These are phyloP conservation scores for Dermolepida albohirtum DNA, from an alignment of 2,888 invertebrate species.

Conservation along the genomic window DNA sequence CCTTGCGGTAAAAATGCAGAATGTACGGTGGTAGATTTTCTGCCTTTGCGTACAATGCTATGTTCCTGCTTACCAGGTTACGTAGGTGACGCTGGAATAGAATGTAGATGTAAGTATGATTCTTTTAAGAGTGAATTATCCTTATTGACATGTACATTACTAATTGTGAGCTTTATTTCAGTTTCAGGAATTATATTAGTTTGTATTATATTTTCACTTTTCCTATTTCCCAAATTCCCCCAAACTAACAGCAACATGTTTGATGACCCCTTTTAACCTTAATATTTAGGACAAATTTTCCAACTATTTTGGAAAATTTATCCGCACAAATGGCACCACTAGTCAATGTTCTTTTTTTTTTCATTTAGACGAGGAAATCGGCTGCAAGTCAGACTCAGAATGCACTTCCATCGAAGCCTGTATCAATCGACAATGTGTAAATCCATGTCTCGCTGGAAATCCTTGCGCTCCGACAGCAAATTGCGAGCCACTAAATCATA, in stretches of 20 bases:
- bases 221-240: conserved; percentile 33
- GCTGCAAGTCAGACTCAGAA: conserved; percentile 79
- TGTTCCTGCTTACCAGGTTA: conserved; percentile 87
- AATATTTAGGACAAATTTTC: conserved; percentile 15
- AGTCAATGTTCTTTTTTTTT: conserved; percentile 44
- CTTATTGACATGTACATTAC: background rate
- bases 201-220: conserved; percentile 29
- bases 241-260: conserved; percentile 53
- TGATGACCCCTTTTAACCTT: background rate
- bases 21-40: conserved; percentile 86
- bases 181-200: conserved; percentile 35
- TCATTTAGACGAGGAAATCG: conserved; percentile 65
- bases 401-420: conserved; percentile 81
- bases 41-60: conserved; percentile 88
- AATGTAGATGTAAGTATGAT: conserved; percentile 79
- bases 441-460: conserved; percentile 77
- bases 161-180: conserved; percentile 14
- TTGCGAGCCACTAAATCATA: conserved; percentile 81
- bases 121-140: background rate
- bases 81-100: conserved; percentile 86
- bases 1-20: conserved; percentile 86
- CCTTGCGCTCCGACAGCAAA: conserved; percentile 84
- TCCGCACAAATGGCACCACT: background rate
- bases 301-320: conserved; percentile 17
- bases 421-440: conserved; percentile 78